These are phyloP conservation scores for Macroramphosus scolopax DNA, from an alignment of 2,797 vertebrate species.

Conservation along the genomic window DNA sequence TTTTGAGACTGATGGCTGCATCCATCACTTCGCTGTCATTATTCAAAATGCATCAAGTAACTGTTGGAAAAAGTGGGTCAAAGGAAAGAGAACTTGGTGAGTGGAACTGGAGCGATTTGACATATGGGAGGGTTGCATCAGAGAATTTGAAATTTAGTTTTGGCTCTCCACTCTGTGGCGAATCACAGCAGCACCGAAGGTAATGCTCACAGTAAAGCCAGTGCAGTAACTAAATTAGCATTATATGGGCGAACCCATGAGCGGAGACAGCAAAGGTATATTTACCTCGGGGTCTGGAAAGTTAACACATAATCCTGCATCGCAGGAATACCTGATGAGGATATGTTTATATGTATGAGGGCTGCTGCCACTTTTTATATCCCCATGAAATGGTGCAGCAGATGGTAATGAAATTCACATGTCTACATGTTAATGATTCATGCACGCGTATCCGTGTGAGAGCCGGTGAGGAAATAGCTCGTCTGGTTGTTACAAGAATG, in stretches of 20 bases:
- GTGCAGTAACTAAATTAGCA: constrained; percentile 56
- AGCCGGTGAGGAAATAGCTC: constrained; percentile 1
- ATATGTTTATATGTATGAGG: constrained; percentile 73
- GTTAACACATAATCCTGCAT: constrained; percentile 57
- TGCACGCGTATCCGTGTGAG: constrained; percentile 22
- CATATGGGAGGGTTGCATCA: constrained; percentile 19
- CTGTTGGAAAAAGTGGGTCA: constrained; percentile 72
- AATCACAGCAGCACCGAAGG: constrained; percentile 52
- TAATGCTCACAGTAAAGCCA: constrained; percentile 40
- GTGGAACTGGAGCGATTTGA: constrained; percentile 40
- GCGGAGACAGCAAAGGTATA: constrained; percentile 52
- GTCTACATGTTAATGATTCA: constrained; percentile 46
- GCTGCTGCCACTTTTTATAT: constrained; percentile 60
- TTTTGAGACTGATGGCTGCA: constrained; percentile 73
- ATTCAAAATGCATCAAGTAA: constrained; percentile 64
- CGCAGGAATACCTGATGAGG: constrained; percentile 67
- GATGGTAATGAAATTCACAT: constrained; percentile 69
- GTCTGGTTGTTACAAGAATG: background rate
- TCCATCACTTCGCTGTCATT: constrained; percentile 70
- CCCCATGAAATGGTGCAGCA: constrained; percentile 67
- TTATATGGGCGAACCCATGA: constrained; percentile 36
- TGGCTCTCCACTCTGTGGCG: constrained; percentile 42
- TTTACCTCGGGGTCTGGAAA: constrained; percentile 55
- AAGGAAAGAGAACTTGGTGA: constrained; percentile 57
- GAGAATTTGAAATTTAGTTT: constrained; percentile 48